Evolutionary conservation across 2,113 vertebrate species (phyloP), one percentile per base, ranked within the genome.

Genomic region (Atrichornis clamosus): DNA sequence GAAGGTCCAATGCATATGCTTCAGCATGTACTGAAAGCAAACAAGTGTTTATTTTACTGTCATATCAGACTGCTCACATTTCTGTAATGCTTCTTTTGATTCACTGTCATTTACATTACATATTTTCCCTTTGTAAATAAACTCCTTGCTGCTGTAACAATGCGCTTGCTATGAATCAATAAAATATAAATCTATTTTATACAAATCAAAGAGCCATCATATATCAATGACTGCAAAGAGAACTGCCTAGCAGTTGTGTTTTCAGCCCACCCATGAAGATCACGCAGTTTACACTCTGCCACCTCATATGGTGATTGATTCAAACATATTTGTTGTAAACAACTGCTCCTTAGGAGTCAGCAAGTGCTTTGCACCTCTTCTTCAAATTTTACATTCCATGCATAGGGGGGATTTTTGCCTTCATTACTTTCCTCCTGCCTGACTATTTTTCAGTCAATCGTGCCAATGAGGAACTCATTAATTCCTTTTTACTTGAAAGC

Each of bases 71-170:
- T 59, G 33, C 24, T 93, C 75, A 50, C 33, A 59, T 59, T 93
- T 90, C 67, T 77, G 35, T 59, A 84, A 84, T 28, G 15, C 39
- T 82, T 72, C 62, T 89, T 89, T 87, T 82, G 55, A 88, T 75
- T 93, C 67, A 62, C 58, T 93, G 70, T 83, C 89, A 91, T 88
- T 93, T 90, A 69, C 5, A 7, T 63, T 84, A 77, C n/a, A 8
- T 52, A 80, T 88, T 93, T 91, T 93, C 56, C 10, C 72, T 92
- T 70, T 86, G 82, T 63, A 88, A 92, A 93, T 93, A 88, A 79
- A 35, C 52, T 55, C n/a, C 76, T 94, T 84, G 58, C 88, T 93
- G 82, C n/a, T 90, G 11, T 60, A 93, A 70, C 83, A 95, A 84
- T 46, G 72, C 19, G 22, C 55, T 35, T n/a, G 52, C 68, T 81